Evolutionary conservation across 2,113 vertebrate genomes (phyloP).

Genomic region (Ictalurus punctatus): DNA sequence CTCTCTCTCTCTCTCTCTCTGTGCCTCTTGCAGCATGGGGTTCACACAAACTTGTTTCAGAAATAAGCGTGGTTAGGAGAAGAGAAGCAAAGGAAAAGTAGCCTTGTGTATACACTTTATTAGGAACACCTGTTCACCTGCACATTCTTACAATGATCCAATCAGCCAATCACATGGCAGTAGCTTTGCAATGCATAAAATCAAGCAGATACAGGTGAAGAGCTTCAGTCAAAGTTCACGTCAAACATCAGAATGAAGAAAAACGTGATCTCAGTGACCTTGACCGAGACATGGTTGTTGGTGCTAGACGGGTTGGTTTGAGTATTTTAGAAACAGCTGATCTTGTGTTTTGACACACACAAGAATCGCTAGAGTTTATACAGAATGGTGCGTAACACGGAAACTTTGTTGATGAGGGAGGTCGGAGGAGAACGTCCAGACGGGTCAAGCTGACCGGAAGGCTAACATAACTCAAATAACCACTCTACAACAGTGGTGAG

Average conservation of each 20-base stretch:
- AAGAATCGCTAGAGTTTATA: neutral
- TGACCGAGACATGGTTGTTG: neutral
- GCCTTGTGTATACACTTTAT: neutral
- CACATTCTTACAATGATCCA: neutral
- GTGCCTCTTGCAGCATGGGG: constrained; percentile 52
- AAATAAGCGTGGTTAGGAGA: neutral
- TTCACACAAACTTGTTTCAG: constrained; percentile 82
- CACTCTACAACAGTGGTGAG: neutral
- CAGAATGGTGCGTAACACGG: neutral
- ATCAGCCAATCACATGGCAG: neutral
- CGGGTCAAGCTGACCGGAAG: neutral
- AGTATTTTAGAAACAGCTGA: neutral
- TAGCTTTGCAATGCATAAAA: neutral
- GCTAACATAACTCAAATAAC: neutral
- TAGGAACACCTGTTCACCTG: too few species aligned
- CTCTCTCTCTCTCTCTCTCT: constrained; percentile 46
- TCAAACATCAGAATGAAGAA: neutral
- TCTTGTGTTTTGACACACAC: neutral
- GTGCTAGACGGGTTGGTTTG: neutral
- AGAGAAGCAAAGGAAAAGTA: neutral
- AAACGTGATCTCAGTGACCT: neutral
- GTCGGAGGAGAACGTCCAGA: neutral
- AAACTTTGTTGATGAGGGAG: neutral
- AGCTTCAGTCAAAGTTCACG: neutral
- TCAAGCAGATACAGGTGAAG: neutral